These are phyloP conservation scores for Empis stercorea DNA, from an alignment of 2,888 invertebrate species.

Conservation along the genomic window DNA sequence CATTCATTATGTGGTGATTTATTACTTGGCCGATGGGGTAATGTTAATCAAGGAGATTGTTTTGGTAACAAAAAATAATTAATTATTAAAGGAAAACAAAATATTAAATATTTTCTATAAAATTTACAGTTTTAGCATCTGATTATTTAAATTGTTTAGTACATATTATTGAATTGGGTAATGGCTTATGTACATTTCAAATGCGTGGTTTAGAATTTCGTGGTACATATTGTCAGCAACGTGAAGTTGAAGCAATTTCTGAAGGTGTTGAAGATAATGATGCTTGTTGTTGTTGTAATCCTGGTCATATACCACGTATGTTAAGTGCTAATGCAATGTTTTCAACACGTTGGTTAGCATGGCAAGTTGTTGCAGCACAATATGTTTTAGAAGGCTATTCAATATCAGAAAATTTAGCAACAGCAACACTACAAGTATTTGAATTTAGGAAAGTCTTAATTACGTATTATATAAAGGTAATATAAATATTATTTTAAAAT, in stretches of 20 bases:
- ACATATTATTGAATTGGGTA: slow-evolving; percentile 94
- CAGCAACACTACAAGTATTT: slow-evolving; percentile 93
- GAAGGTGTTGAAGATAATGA: slow-evolving; percentile 95
- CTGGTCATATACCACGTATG: slow-evolving; percentile 76
- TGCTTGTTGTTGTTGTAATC: slow-evolving; percentile 89
- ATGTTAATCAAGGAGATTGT: slow-evolving; percentile 93
- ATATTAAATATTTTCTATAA: not conserved
- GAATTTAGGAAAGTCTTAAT: slow-evolving; percentile 94
- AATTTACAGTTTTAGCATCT: slow-evolving; percentile 70
- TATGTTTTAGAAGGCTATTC: slow-evolving; percentile 98
- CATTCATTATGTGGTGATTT: slow-evolving; percentile 92
- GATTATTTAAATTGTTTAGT: slow-evolving; percentile 97
- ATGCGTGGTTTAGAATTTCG: slow-evolving; percentile 94
- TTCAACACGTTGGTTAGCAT: slow-evolving; percentile 92
- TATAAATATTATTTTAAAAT: slow-evolving; percentile 4
- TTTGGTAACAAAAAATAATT: slow-evolving; percentile 40
- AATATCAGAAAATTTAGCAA: slow-evolving; percentile 94
- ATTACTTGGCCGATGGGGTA: slow-evolving; percentile 87
- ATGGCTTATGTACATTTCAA: slow-evolving; percentile 96
- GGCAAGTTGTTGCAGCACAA: slow-evolving; percentile 93
- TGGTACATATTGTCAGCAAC: slow-evolving; percentile 97
- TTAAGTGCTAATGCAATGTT: slow-evolving; percentile 95
- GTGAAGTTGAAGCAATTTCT: slow-evolving; percentile 96
- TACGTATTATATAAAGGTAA: slow-evolving; percentile 92
- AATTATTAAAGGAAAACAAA: slow-evolving; percentile 2